Evolutionary conservation across 2,113 vertebrate genomes (phyloP), one percentile per base, ranked within the genome.

Genomic region (Callocephalon fimbriatum): DNA sequence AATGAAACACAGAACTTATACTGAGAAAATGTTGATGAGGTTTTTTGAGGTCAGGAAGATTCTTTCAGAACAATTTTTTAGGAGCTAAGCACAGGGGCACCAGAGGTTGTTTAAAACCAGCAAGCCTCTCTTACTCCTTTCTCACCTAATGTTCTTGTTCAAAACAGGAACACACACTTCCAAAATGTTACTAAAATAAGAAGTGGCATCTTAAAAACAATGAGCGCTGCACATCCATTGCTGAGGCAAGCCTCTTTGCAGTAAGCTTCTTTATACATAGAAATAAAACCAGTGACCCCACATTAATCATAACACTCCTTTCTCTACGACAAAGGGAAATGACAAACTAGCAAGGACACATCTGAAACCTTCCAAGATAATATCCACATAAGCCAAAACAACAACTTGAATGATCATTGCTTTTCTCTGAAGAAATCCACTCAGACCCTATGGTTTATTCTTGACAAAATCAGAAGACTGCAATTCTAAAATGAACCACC

Each of bases 121-220:
- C 38, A 78, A 81, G 53, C 12, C 50, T 61, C 56, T 26, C 50
- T 71, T 50, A 75, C 51, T 29, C 47, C 84, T 77, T 81, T 81
- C 92, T 89, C 79, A 75, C 56, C 44, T 81, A 65, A 91, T 26
- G 23, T 18, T 81, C 61, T 13, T 4, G 25, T 44, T 32, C 65
- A 78, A 81, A 95, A 95, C 73, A 85, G 83, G 68, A 95, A 94
- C 67, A 72, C 25, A 27, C 0, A 0, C 73, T 87, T 92, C 73
- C 45, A 86, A 93, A 88, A 76, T 5, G 48, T 72, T 86, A 61
- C 91, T 95, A 92, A 97, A 96, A 75, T 95, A 90, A 95, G 88
- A 84, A 95, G 31, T 27, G 16, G 26, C 45, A 31, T 75, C 95
- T 89, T 91, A 91, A 95, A 94, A 95, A 88, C 51, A 78, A 78